Percentiles rank a stretch among this genome's conserved stretches.
Conservation (phyloP, 2,888 invertebrate species). For the Horisme vitalbata region DNA sequence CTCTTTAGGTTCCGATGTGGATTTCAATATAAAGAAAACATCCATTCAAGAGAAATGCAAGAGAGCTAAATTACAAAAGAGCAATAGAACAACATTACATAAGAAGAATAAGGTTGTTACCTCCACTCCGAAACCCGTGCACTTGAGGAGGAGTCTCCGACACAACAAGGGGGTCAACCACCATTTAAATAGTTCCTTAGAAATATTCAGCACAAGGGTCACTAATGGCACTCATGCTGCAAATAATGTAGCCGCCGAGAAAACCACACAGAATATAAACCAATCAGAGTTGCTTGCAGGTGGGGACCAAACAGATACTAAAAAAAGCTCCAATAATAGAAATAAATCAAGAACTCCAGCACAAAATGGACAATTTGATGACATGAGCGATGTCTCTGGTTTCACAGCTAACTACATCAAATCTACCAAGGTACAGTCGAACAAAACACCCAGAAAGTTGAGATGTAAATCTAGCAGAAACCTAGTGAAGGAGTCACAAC, state of each 20-base stretch:
- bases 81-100: constrained; percentile 43
- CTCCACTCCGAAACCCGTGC: constrained; percentile 61
- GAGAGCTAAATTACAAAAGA: constrained; percentile 50
- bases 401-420: constrained; percentile 77
- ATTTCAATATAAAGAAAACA: constrained; percentile 67
- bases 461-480: constrained; percentile 56
- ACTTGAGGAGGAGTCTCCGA: constrained; percentile 62
- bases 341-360: constrained; percentile 21
- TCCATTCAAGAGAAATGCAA: constrained; percentile 54
- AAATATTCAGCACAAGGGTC: constrained; percentile 45
- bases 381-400: constrained; percentile 75
- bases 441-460: constrained; percentile 57
- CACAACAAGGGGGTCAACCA: constrained; percentile 48
- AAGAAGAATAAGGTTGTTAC: constrained; percentile 65
- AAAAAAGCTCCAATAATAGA: constrained; percentile 33
- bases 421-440: constrained; percentile 67
- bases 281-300: constrained; percentile 37
- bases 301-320: constrained; percentile 40
- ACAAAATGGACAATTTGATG: constrained; percentile 68
- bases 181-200: constrained; percentile 58
- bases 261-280: constrained; percentile 32
- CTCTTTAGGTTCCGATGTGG: constrained; percentile 56
- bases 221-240: constrained; percentile 45
- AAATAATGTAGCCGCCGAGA: constrained; percentile 31
- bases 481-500: constrained; percentile 54